Evolutionary conservation across 2,888 invertebrate species (phyloP), one percentile per base, ranked within the genome.

Genomic region (Morpho deidamia): DNA sequence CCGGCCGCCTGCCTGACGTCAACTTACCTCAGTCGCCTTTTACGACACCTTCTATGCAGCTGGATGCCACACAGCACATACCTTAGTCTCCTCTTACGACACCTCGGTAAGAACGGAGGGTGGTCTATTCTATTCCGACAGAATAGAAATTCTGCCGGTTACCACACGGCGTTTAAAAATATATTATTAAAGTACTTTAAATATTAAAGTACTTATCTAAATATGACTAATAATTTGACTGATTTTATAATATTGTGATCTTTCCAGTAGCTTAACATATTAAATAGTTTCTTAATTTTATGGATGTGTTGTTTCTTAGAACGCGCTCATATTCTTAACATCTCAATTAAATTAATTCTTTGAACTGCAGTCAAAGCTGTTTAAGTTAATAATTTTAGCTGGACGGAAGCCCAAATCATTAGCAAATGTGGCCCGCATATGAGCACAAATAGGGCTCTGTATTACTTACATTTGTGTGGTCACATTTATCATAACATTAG

Each of bases 321-420:
- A 70, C 63, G 53, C 60, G 63, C 57, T 58, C 61, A 52, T 58
- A 51, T 51, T 53, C 44, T 51, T 52, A 56, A 60, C 50, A 61
- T 69, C 70, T 74, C 74, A 71, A 66, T 70, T 74, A 77, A 83
- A 84, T 78, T 73, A 79, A 81, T 84, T 86, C 83, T 72, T 68
- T 81, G 84, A 84, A 83, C 69, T 76, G 72, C 59, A 61, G 66
- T 55, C 69, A 70, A 63, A 63, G 67, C 69, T 67, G 64, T 64
- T 67, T 54, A 59, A 62, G 70, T 69, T 73, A 78, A 76, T 77
- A 76, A 71, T 67, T 66, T 71, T 72, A 69, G 69, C 70, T 72
- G 66, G 74, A 71, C 83, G 83, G 86, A 86, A 83, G 76, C 76
- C 61, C 64, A 78, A 83, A 83, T 74, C 80, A 84, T 76, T 77